Percentiles rank a stretch among this genome's conserved stretches.
Evolutionary conservation across 2,113 vertebrate genomes (phyloP).

Genomic region (Amia ocellicauda): DNA sequence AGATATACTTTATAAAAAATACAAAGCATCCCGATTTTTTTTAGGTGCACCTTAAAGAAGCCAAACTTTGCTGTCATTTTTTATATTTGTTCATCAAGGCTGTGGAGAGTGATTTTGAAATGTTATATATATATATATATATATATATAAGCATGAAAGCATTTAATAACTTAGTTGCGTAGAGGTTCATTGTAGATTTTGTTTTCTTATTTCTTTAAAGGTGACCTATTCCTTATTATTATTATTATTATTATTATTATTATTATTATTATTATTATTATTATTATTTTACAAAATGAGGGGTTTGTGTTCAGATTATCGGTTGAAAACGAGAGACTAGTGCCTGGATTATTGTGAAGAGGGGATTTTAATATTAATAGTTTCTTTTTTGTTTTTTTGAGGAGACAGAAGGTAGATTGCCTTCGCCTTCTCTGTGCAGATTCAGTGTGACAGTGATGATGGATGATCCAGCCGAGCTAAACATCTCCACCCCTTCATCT

Average conservation of each 20-base stretch:
- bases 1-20: no score
- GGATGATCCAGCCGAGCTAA: constrained; percentile 86
- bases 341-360: constrained; percentile 59
- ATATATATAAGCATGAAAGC: no score
- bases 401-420: constrained; percentile 90
- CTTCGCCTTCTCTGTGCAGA: constrained; percentile 82
- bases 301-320: constrained; percentile 60
- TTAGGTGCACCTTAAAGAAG: no score
- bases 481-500: constrained; percentile 88
- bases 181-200: no score
- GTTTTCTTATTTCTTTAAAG: no score
- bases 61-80: no score
- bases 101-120: no score
- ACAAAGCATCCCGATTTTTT: no score
- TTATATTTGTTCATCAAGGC: no score
- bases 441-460: constrained; percentile 94
- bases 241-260: constrained; percentile 14
- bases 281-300: constrained; percentile 38
- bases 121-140: no score
- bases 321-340: constrained; percentile 54
- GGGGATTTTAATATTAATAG: constrained; percentile 94
- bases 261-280: constrained; percentile 11
- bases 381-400: constrained; percentile 66
- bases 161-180: no score
- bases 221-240: constrained; percentile 11